phyloP scores from a whole-genome alignment of 2,888 invertebrate species.

The Philonicus albiceps region DNA sequence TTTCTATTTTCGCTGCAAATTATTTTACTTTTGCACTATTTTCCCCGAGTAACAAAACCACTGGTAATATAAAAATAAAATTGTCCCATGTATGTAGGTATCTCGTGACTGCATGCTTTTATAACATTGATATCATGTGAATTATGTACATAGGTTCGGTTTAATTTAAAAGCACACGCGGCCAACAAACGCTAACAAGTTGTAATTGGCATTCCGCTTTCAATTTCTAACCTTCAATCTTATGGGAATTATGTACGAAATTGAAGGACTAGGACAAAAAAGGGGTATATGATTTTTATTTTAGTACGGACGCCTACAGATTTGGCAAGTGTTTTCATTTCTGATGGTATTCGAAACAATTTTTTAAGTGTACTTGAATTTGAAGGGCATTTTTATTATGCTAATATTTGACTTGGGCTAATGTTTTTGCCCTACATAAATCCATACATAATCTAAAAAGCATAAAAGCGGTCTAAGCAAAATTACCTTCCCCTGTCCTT shows the following conservation, averaged over 20 bases:
- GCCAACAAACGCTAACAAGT: neutral
- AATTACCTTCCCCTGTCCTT: neutral
- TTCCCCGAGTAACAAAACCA: neutral
- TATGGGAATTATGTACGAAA: neutral
- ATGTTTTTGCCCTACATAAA: neutral
- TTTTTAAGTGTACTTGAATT: neutral
- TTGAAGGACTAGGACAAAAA: neutral
- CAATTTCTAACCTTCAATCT: neutral
- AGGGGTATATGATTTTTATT: neutral
- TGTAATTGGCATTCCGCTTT: neutral
- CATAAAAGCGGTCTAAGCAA: neutral
- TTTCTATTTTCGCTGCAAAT: too few relatives aligned
- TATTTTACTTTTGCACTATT: neutral
- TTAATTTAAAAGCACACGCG: neutral
- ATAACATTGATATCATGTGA: neutral
- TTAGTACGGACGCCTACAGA: neutral
- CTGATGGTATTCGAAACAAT: neutral
- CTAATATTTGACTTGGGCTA: neutral
- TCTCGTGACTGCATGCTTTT: neutral
- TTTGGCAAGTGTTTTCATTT: neutral
- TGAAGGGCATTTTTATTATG: neutral
- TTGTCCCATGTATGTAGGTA: neutral
- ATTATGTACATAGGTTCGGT: neutral
- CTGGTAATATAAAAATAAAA: neutral
- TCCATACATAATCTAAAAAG: neutral